Evolutionary conservation across 2,888 invertebrate species (phyloP).

Genomic region (Plagodis pulveraria): DNA sequence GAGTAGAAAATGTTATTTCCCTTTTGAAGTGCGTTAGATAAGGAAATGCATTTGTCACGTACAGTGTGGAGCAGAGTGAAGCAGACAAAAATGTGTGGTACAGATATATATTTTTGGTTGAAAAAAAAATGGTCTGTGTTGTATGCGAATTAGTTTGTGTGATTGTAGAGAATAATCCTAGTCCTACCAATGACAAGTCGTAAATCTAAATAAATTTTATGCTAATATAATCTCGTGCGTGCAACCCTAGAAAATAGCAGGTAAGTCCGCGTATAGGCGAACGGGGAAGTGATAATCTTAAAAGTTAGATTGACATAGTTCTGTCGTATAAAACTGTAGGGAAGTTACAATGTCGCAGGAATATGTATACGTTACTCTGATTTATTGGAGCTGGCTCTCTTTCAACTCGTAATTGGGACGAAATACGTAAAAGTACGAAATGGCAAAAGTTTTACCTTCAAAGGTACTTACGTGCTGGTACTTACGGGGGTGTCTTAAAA

Average conservation of each 20-base stretch:
- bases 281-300: constrained; percentile 80
- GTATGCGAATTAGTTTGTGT: too few relatives aligned
- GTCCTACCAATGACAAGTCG: too few relatives aligned
- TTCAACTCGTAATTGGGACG: constrained; percentile 73
- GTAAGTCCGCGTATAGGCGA: constrained; percentile 65
- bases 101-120: background rate
- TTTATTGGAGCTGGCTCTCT: constrained; percentile 73
- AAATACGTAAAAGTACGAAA: constrained; percentile 63
- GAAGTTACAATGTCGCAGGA: constrained; percentile 72
- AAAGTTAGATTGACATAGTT: constrained; percentile 83
- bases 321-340: constrained; percentile 71
- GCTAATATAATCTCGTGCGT: constrained; percentile 26
- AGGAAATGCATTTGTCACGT: constrained; percentile 34
- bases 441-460: constrained; percentile 53
- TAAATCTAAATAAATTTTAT: background rate
- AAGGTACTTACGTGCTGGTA: constrained; percentile 12
- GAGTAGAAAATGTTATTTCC: constrained; percentile 39
- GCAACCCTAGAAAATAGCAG: constrained; percentile 64
- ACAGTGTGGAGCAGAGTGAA: constrained; percentile 14
- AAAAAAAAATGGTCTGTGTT: too few relatives aligned
- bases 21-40: constrained; percentile 23
- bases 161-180: too few relatives aligned
- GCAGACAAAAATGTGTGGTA: constrained; percentile 1
- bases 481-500: constrained; percentile 25
- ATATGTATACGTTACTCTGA: constrained; percentile 61